Conservation (phyloP, 1,140 invertebrate genomes). For the Elysia chlorotica region DNA sequence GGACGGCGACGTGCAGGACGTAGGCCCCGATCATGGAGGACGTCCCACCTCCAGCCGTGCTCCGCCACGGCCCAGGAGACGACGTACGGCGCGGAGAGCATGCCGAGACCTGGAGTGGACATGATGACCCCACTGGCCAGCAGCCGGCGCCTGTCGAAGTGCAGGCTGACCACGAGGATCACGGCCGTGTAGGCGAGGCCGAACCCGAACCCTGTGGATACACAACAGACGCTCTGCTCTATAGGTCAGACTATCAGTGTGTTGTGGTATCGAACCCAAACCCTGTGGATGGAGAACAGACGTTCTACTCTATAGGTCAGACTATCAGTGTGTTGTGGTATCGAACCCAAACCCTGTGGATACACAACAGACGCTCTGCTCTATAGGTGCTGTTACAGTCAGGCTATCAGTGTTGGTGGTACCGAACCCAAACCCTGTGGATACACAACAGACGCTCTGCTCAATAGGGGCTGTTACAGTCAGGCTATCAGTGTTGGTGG, state of each 20-base stretch:
- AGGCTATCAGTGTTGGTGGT: constrained; percentile 28
- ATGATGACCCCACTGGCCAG: constrained; percentile 37
- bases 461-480: too few species aligned
- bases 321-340: too few species aligned
- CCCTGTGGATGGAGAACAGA: too few species aligned
- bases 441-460: too few species aligned
- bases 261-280: too few species aligned
- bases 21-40: constrained; percentile 9
- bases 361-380: too few species aligned
- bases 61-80: constrained; percentile 21
- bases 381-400: too few species aligned
- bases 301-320: too few species aligned
- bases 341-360: too few species aligned
- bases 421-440: constrained; percentile 36
- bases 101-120: constrained; percentile 31
- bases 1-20: constrained; percentile 7
- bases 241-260: too few species aligned
- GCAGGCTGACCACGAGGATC: constrained; percentile 31
- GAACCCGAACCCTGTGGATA: constrained; percentile 35
- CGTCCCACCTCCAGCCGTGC: constrained; percentile 65
- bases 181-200: constrained; percentile 31
- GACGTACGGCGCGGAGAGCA: constrained; percentile 30
- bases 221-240: too few species aligned
- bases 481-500: too few species aligned
- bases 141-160: constrained; percentile 35